Conservation (phyloP, 2,113 vertebrate species). For the Sander vitreus region DNA sequence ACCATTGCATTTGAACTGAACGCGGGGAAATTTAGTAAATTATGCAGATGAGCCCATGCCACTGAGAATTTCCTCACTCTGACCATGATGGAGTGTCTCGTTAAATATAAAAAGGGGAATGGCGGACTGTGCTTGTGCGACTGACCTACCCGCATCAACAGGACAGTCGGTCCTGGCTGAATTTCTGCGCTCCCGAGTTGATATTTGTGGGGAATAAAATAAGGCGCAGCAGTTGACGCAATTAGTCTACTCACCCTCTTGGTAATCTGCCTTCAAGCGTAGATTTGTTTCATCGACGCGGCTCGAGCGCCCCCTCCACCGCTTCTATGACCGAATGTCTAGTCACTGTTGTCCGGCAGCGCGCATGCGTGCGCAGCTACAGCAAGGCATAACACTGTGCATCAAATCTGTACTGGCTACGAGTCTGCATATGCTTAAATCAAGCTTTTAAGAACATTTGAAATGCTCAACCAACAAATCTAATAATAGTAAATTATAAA, state of each 20-base stretch:
- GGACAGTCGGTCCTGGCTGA: constrained; percentile 44
- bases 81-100: constrained; percentile 44
- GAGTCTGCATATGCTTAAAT: not conserved
- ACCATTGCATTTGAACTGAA: constrained; percentile 30
- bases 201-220: constrained; percentile 28
- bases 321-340: constrained; percentile 81
- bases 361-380: constrained; percentile 75
- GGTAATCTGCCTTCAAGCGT: constrained; percentile 72
- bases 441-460: not conserved
- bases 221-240: constrained; percentile 58
- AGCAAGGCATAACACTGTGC: not conserved
- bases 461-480: not conserved
- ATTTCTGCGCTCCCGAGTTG: constrained; percentile 45
- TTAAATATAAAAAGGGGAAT: constrained; percentile 73
- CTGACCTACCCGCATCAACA: constrained; percentile 76
- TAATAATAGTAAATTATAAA: not conserved
- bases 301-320: constrained; percentile 80
- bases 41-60: constrained; percentile 42
- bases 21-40: constrained; percentile 45
- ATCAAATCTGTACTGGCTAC: too few species aligned
- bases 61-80: constrained; percentile 21
- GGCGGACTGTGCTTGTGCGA: constrained; percentile 80
- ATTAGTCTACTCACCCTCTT: constrained; percentile 75
- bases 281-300: constrained; percentile 73
- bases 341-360: constrained; percentile 60